A percentile compares a stretch with the other conserved stretches of the same genome.
phyloP scores from a whole-genome alignment of 1,140 invertebrate genomes.

The Drosophila seguyi region DNA sequence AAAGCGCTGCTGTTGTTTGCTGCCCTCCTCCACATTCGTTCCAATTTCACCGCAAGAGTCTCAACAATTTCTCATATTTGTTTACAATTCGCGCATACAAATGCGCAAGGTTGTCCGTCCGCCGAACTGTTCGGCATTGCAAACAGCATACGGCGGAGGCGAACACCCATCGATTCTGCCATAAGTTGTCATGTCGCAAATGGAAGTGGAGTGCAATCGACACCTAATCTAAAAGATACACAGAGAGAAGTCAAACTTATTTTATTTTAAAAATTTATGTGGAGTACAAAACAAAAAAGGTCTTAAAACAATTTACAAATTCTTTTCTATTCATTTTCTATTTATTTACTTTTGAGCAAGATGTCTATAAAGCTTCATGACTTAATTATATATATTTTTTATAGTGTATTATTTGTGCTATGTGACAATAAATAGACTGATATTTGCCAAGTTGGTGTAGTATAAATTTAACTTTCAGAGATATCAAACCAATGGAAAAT shows the following conservation, averaged over 20 bases:
- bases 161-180: slow-evolving; percentile 19
- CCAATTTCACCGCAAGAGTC: slow-evolving; percentile 43
- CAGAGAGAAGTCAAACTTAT: background rate
- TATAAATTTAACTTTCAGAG: background rate
- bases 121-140: slow-evolving; percentile 8
- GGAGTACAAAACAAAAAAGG: too few relatives aligned
- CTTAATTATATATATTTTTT: too few relatives aligned
- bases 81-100: slow-evolving; percentile 75
- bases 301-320: background rate
- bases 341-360: too few relatives aligned
- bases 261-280: too few relatives aligned
- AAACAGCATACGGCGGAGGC: background rate
- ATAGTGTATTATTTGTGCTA: background rate
- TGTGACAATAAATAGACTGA: background rate
- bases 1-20: slow-evolving; percentile 30
- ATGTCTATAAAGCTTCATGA: background rate
- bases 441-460: background rate
- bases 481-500: background rate
- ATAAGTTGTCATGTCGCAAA: slow-evolving; percentile 66
- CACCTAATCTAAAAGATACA: slow-evolving; percentile 62
- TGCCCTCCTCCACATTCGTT: slow-evolving; percentile 20
- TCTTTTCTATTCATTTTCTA: background rate
- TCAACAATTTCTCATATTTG: slow-evolving; percentile 74
- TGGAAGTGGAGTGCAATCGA: slow-evolving; percentile 69
- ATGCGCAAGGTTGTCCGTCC: slow-evolving; percentile 56